Conservation (phyloP, 1,140 invertebrate genomes). For the Aleiodes sp. region DNA sequence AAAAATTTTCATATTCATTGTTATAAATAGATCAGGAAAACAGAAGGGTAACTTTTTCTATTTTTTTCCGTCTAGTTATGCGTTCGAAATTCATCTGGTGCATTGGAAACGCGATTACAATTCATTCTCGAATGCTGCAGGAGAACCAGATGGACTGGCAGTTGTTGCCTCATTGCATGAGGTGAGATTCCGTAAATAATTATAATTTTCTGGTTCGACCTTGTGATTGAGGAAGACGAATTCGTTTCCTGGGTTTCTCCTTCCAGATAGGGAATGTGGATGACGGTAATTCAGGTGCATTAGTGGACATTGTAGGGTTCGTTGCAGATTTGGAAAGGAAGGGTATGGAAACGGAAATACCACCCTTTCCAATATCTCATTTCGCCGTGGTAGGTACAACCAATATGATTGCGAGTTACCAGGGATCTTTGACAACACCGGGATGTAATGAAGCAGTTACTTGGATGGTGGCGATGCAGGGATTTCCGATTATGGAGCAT, state of each 20-base stretch:
- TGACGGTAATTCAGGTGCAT: neutral
- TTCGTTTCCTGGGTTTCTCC: too few species aligned
- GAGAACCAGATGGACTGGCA: conserved; percentile 53
- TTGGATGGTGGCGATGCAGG: conserved; percentile 3
- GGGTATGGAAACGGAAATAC: neutral
- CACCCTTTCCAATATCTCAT: conserved; percentile 29
- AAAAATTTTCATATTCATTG: too few species aligned
- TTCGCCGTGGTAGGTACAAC: conserved; percentile 7
- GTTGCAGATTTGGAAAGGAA: neutral
- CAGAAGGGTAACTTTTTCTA: too few species aligned
- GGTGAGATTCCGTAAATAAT: conserved; percentile 40
- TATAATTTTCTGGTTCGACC: too few species aligned
- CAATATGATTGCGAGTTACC: neutral
- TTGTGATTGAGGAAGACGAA: too few species aligned
- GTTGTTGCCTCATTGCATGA: conserved; percentile 55
- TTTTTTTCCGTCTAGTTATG: too few species aligned
- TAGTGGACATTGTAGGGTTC: neutral
- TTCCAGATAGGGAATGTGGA: neutral
- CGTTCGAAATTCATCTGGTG: conserved; percentile 61
- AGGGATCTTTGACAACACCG: conserved; percentile 22
- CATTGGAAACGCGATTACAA: conserved; percentile 53
- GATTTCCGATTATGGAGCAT: too few species aligned
- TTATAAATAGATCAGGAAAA: too few species aligned
- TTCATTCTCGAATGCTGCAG: conserved; percentile 47
- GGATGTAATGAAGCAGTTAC: conserved; percentile 13